Percentiles rank a stretch among this genome's conserved stretches.
Conservation (phyloP, 1,140 invertebrate species). For the Orius insidiosus region DNA sequence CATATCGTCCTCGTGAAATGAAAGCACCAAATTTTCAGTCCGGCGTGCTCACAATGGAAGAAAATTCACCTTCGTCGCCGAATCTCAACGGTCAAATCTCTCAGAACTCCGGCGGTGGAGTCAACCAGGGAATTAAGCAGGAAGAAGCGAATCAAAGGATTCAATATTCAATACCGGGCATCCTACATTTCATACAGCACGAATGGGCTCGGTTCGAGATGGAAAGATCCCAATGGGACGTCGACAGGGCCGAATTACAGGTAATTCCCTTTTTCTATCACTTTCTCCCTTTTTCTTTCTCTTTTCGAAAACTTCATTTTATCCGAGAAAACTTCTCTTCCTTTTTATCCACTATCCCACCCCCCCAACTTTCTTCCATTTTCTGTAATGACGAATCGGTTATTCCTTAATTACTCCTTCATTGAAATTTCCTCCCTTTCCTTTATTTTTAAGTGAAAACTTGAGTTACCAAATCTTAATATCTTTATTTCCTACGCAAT, state of each 20-base stretch:
- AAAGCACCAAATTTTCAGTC: conserved; percentile 40
- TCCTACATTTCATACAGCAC: conserved; percentile 98
- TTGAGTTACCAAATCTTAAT: no score
- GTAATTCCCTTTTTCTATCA: no score
- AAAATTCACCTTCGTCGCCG: conserved; percentile 51
- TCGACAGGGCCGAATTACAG: conserved; percentile 96
- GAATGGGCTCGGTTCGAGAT: conserved; percentile 99
- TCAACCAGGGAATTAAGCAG: conserved; percentile 39
- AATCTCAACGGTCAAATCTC: conserved; percentile 34
- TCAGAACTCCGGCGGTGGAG: conserved; percentile 20
- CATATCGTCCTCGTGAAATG: conserved; percentile 37
- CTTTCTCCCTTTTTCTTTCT: no score
- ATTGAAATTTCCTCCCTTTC: no score
- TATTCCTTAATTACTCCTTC: no score
- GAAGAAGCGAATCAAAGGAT: conserved; percentile 48
- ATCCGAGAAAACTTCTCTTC: no score
- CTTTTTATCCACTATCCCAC: no score
- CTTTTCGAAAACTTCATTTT: no score
- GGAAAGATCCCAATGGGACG: conserved; percentile 97
- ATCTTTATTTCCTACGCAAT: no score
- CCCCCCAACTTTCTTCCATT: no score
- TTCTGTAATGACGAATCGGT: no score
- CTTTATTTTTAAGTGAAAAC: no score
- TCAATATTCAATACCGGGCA: conserved; percentile 95
- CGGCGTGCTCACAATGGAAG: conserved; percentile 40